A percentile compares a stretch with the other conserved stretches of the same genome.
Conservation (phyloP, 2,888 invertebrate species). For the Pediacus dermestoides region DNA sequence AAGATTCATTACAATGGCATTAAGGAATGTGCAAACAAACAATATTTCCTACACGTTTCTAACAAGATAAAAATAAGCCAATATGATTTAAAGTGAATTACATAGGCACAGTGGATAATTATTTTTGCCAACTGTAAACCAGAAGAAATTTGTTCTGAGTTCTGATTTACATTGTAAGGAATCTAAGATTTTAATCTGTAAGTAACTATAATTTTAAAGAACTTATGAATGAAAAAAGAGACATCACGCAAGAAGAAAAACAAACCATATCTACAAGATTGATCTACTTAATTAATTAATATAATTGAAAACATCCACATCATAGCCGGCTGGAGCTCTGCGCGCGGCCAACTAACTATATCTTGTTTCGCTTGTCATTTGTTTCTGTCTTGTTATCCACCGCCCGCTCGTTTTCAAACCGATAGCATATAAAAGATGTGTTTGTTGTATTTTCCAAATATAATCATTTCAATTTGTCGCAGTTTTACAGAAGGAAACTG, state of each 20-base stretch:
- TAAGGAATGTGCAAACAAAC: conserved; percentile 26
- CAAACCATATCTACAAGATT: conserved; percentile 27
- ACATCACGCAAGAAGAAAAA: conserved; percentile 25
- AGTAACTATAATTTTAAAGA: too few species aligned
- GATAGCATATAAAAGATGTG: conserved; percentile 12
- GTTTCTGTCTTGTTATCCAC: conserved; percentile 38
- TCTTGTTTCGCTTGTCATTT: conserved; percentile 41
- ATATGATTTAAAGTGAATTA: background rate
- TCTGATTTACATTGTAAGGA: too few species aligned
- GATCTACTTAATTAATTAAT: conserved; percentile 44
- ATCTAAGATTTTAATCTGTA: too few species aligned
- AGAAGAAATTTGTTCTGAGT: too few species aligned
- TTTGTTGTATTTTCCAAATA: conserved; percentile 14
- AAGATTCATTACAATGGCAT: conserved; percentile 36
- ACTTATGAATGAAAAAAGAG: conserved; percentile 26
- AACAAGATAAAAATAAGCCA: conserved; percentile 2
- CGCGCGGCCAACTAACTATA: conserved; percentile 37
- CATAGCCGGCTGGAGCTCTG: conserved; percentile 29
- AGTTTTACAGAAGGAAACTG: conserved; percentile 17
- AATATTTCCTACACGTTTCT: conserved; percentile 1
- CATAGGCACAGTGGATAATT: background rate
- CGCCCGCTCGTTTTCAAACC: conserved; percentile 18
- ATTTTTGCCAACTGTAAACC: too few species aligned
- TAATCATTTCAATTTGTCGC: conserved; percentile 22
- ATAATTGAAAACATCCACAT: conserved; percentile 45